Evolutionary conservation across 2,797 vertebrate genomes (phyloP).

Genomic region (Buceros bicornis): DNA sequence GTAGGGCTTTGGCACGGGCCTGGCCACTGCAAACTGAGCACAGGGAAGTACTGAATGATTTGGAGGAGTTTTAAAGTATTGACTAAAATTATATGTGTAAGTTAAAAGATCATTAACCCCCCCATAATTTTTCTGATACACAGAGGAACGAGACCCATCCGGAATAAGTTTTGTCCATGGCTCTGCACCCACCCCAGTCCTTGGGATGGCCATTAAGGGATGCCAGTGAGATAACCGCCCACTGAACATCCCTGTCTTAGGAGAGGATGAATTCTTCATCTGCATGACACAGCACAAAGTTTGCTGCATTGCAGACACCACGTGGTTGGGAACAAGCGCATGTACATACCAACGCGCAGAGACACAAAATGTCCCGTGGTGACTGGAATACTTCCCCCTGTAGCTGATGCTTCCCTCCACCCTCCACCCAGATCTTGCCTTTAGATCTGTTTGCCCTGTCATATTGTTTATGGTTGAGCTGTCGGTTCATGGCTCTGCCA

Average conservation of each 20-base stretch:
- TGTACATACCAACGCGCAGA: background rate
- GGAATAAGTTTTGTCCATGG: background rate
- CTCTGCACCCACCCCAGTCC: background rate
- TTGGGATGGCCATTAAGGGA: background rate
- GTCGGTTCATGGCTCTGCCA: background rate
- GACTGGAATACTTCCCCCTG: background rate
- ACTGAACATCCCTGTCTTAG: background rate
- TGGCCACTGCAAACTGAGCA: background rate
- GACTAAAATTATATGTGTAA: background rate
- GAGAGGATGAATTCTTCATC: background rate
- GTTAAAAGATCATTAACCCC: background rate
- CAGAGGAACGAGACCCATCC: background rate
- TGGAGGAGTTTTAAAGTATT: background rate
- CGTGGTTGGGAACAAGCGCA: background rate
- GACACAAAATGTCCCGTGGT: background rate
- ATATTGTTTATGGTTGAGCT: background rate
- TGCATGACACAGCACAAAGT: constrained; percentile 59
- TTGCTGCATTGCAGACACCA: constrained; percentile 69
- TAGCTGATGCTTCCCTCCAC: background rate
- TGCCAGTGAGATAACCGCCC: background rate
- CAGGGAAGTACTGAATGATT: background rate
- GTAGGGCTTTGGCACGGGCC: background rate
- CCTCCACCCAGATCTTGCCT: background rate
- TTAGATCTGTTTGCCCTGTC: background rate
- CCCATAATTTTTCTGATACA: background rate